phyloP scores from a whole-genome alignment of 2,797 vertebrate species.

The Champsocephalus esox region DNA sequence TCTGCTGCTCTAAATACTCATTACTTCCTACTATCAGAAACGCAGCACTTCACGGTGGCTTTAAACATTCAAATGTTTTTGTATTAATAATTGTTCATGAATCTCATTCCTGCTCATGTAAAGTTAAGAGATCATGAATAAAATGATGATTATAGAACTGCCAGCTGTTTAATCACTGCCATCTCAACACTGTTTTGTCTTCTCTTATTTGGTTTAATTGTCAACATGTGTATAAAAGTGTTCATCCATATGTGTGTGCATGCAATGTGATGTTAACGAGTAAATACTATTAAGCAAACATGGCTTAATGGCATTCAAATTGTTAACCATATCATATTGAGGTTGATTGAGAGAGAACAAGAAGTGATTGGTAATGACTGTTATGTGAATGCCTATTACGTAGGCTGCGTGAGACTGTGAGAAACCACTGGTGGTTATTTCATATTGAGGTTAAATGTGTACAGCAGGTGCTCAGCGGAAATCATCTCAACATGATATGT shows the following conservation, averaged over 20 bases:
- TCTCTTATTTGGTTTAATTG: slow-evolving; percentile 4
- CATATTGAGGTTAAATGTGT: slow-evolving; percentile 4
- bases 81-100: background rate
- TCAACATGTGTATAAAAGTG: slow-evolving; percentile 20
- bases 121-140: slow-evolving; percentile 19
- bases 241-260: slow-evolving; percentile 8
- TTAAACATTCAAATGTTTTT: slow-evolving; percentile 24
- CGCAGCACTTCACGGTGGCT: slow-evolving; percentile 48
- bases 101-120: slow-evolving; percentile 9
- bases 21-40: slow-evolving; percentile 26
- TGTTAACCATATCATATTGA: slow-evolving; percentile 21
- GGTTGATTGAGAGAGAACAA: background rate
- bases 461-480: slow-evolving; percentile 30
- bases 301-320: background rate
- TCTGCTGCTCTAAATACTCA: slow-evolving; percentile 28
- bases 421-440: slow-evolving; percentile 33
- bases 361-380: background rate
- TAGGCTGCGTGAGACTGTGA: background rate
- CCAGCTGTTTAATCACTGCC: slow-evolving; percentile 36
- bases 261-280: slow-evolving; percentile 39
- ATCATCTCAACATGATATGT: slow-evolving; percentile 39
- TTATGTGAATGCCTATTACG: background rate
- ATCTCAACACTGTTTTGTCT: background rate
- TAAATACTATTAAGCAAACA: slow-evolving; percentile 10
- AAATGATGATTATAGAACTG: slow-evolving; percentile 3